A percentile compares a stretch with the other conserved stretches of the same genome.
phyloP scores from a whole-genome alignment of 1,140 invertebrate species.

The Trialeurodes vaporariorum region DNA sequence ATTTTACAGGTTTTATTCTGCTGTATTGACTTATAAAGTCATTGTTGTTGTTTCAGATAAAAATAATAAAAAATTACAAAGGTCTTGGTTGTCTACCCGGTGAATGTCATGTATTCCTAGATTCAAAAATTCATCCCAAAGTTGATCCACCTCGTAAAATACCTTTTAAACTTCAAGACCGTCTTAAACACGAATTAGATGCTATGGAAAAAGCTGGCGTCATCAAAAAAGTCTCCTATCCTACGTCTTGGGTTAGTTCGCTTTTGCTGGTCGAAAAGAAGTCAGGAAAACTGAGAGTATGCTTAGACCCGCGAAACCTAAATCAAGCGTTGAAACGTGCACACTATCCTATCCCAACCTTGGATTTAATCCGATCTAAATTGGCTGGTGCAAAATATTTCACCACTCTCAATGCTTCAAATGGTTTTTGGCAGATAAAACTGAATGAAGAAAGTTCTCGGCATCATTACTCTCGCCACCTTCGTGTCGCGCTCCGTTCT shows the following conservation, averaged over 20 bases:
- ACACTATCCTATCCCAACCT: conserved; percentile 33
- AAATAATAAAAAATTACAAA: no score
- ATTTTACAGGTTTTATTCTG: no score
- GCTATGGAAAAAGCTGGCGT: conserved; percentile 31
- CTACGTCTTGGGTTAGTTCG: conserved; percentile 38
- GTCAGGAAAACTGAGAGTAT: conserved; percentile 32
- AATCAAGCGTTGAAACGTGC: conserved; percentile 36
- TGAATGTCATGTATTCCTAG: conserved; percentile 18
- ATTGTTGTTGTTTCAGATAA: no score
- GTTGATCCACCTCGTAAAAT: conserved; percentile 31
- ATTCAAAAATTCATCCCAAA: conserved; percentile 22
- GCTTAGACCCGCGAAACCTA: conserved; percentile 36
- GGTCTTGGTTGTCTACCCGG: conserved; percentile 16
- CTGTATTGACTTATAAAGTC: no score
- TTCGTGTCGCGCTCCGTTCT: no score
- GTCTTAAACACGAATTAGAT: no score
- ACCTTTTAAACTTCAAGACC: conserved; percentile 28
- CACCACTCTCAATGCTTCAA: conserved; percentile 35
- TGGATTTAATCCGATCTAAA: conserved; percentile 33
- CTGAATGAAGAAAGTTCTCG: conserved; percentile 30
- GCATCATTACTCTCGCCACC: no score
- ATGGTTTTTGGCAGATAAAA: conserved; percentile 36
- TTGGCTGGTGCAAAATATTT: conserved; percentile 34
- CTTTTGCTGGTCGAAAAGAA: conserved; percentile 36
- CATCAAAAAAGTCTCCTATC: conserved; percentile 27